These are phyloP conservation scores for Pachyseris speciosa DNA, from an alignment of 64 coral and sea anemone genomes.

Conservation along the genomic window DNA sequence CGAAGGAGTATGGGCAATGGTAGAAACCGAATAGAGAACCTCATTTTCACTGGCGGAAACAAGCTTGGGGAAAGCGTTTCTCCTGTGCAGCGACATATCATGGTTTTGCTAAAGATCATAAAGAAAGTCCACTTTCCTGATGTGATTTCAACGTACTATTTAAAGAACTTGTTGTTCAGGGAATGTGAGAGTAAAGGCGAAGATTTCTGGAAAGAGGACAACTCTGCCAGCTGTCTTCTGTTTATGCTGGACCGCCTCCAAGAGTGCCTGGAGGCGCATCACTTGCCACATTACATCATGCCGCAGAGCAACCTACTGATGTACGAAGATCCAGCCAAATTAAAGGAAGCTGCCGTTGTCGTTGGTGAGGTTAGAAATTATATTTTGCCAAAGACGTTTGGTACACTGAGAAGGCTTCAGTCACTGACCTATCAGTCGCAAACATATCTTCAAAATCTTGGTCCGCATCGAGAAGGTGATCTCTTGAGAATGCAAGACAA, in stretches of 20 bases:
- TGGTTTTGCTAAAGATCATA: too few relatives aligned
- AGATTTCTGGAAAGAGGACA: too few relatives aligned
- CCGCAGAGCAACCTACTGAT: conserved; percentile 60
- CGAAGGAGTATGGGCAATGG: neutral
- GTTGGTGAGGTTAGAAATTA: conserved; percentile 57
- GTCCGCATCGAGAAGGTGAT: neutral
- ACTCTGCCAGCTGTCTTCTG: too few relatives aligned
- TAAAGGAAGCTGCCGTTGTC: conserved; percentile 44
- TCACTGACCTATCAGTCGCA: conserved; percentile 62
- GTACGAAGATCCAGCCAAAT: conserved; percentile 44
- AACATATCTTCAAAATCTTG: conserved; percentile 29
- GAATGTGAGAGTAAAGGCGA: too few relatives aligned
- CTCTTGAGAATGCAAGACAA: conserved; percentile 58
- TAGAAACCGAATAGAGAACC: conserved; percentile 69
- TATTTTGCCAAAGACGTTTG: conserved; percentile 50
- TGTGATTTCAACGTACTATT: too few relatives aligned
- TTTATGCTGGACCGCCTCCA: too few relatives aligned
- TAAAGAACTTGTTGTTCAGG: too few relatives aligned
- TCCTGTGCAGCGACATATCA: too few relatives aligned
- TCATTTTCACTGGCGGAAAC: conserved; percentile 83
- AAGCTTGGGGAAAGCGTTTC: too few relatives aligned
- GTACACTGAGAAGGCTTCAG: conserved; percentile 42
- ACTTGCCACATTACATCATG: conserved; percentile 75
- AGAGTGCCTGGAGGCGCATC: too few relatives aligned
- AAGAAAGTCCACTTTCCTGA: too few relatives aligned